Conservation (phyloP, 2,888 invertebrate species). For the Anarsia innoxiella region DNA sequence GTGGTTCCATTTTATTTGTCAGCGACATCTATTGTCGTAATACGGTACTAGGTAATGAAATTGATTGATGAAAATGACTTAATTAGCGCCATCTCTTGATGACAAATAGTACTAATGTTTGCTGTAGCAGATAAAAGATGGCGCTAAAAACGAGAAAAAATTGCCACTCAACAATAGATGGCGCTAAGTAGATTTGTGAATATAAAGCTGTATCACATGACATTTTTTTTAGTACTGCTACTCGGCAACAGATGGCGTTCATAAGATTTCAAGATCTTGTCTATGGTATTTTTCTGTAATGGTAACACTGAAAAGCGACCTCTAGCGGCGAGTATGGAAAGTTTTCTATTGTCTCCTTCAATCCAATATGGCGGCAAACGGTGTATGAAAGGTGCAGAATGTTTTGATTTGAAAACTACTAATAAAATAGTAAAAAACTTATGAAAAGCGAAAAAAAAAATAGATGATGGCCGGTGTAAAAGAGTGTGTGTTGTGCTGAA, state of each 20-base stretch:
- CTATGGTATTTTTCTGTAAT: conserved; percentile 21
- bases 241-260: too few relatives aligned
- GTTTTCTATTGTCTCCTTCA: conserved; percentile 62
- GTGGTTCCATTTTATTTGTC: too few relatives aligned
- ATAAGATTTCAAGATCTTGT: too few relatives aligned
- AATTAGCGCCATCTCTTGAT: not conserved
- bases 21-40: too few relatives aligned
- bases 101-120: not conserved
- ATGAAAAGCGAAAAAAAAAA: conserved; percentile 42
- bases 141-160: too few relatives aligned
- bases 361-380: conserved; percentile 74
- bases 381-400: conserved; percentile 69
- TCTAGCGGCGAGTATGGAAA: conserved; percentile 34
- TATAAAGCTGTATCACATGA: too few relatives aligned
- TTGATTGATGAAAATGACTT: too few relatives aligned
- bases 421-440: conserved; percentile 42
- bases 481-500: conserved; percentile 39
- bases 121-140: conserved; percentile 20
- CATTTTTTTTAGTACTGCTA: too few relatives aligned
- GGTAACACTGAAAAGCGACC: conserved; percentile 40
- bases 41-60: too few relatives aligned
- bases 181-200: too few relatives aligned
- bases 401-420: conserved; percentile 66
- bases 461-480: conserved; percentile 45
- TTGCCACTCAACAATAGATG: too few relatives aligned